Percentiles rank a stretch among this genome's conserved stretches.
These are phyloP conservation scores for Halcyon leucocephala DNA, from an alignment of 2,797 vertebrate genomes.

Conservation along the genomic window DNA sequence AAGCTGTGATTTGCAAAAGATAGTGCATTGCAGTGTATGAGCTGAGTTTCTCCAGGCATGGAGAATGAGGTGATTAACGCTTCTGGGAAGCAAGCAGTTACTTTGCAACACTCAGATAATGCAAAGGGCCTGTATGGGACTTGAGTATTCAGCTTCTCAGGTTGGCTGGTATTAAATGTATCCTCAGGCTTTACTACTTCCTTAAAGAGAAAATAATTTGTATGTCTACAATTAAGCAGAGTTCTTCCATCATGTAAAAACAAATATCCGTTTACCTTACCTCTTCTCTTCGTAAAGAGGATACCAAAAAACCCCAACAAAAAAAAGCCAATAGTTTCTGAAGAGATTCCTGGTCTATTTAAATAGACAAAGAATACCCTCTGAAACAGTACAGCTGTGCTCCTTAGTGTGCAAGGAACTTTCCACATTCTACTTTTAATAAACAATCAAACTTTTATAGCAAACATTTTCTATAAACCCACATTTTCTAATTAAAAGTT, in stretches of 20 bases:
- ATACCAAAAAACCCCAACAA: neutral
- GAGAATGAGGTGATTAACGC: neutral
- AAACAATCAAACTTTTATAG: constrained; percentile 50
- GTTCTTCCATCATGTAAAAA: neutral
- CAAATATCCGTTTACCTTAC: neutral
- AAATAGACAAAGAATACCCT: neutral
- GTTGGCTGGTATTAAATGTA: neutral
- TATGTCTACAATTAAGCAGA: neutral
- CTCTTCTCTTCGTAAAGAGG: neutral
- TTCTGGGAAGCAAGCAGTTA: neutral
- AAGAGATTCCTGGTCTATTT: neutral
- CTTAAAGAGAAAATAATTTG: neutral
- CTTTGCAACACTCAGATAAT: neutral
- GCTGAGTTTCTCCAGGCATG: neutral
- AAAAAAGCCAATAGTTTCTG: neutral
- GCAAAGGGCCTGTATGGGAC: neutral
- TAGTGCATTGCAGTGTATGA: neutral
- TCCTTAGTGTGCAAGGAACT: neutral
- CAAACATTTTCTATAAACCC: constrained; percentile 51
- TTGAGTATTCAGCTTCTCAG: neutral
- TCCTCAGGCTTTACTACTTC: neutral
- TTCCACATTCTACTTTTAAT: constrained; percentile 18
- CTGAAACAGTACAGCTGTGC: neutral
- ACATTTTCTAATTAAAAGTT: constrained; percentile 72
- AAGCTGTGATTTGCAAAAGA: neutral